phyloP scores from a whole-genome alignment of 1,140 invertebrate genomes.

The Cherax quadricarinatus region DNA sequence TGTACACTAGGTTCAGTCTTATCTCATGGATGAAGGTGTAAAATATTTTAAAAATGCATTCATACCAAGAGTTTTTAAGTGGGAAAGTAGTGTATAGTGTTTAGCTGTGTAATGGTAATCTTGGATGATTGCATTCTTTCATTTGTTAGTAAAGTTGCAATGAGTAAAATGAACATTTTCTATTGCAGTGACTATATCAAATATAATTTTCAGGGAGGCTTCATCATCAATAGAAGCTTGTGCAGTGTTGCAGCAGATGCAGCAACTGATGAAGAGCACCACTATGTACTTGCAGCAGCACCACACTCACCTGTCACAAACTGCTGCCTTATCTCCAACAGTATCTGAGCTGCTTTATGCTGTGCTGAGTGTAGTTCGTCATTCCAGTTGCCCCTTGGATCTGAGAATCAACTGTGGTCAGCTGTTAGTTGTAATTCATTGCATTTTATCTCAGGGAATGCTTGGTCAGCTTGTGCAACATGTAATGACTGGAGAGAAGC shows the following conservation, averaged over 20 bases:
- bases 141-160: too few relatives aligned
- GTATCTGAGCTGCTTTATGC: neutral
- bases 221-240: conserved; percentile 51
- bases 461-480: conserved; percentile 8
- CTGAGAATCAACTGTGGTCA: conserved; percentile 59
- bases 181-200: neutral
- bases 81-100: too few relatives aligned
- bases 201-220: conserved; percentile 25
- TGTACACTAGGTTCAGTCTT: too few relatives aligned
- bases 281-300: conserved; percentile 43
- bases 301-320: neutral
- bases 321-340: neutral
- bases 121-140: too few relatives aligned
- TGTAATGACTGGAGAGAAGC: conserved; percentile 22
- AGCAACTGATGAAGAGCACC: conserved; percentile 53
- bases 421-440: conserved; percentile 27
- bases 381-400: conserved; percentile 46
- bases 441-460: neutral
- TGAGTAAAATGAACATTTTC: too few relatives aligned
- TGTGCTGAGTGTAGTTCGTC: conserved; percentile 23
- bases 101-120: too few relatives aligned
- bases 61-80: too few relatives aligned
- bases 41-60: too few relatives aligned
- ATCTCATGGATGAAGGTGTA: too few relatives aligned
- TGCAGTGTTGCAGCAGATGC: conserved; percentile 30